A percentile compares a stretch with the other conserved stretches of the same genome.
Conservation (phyloP, 2,113 vertebrate genomes). For the Himantopus leucocephalus region DNA sequence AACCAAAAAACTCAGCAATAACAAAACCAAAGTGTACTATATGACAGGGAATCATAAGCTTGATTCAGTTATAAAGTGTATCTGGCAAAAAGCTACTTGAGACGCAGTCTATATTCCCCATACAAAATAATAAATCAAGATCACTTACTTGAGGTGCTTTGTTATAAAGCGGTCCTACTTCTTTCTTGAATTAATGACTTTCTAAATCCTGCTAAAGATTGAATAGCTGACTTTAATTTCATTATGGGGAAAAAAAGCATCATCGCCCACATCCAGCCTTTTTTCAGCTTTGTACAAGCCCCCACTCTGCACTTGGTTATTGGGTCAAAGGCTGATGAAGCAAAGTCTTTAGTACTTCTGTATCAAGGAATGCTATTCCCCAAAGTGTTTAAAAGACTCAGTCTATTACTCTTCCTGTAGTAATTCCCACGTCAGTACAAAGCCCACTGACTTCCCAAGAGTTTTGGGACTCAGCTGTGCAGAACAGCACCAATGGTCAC, state of each 20-base stretch:
- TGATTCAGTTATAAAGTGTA: constrained; percentile 35
- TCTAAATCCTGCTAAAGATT: constrained; percentile 58
- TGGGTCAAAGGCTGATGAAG: neutral
- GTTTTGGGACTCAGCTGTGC: neutral
- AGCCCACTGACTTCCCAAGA: neutral
- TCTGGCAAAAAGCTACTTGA: constrained; percentile 39
- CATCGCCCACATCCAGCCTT: neutral
- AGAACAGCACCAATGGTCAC: neutral
- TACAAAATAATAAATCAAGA: constrained; percentile 57
- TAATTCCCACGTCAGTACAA: neutral
- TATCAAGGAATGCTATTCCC: neutral
- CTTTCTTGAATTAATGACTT: constrained; percentile 61
- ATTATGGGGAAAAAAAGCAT: constrained; percentile 6
- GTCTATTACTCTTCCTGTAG: neutral
- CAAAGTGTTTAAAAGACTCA: neutral
- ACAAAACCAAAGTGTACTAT: neutral
- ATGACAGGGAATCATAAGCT: constrained; percentile 6
- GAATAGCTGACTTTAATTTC: constrained; percentile 62
- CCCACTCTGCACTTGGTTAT: neutral
- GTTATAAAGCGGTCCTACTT: constrained; percentile 40
- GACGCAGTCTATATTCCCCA: neutral
- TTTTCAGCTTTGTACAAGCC: neutral
- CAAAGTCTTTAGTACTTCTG: neutral
- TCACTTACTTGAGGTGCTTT: constrained; percentile 36
- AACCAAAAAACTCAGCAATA: neutral